These are phyloP conservation scores for Lepidurus arcticus DNA, from an alignment of 1,140 invertebrate genomes.

Conservation along the genomic window DNA sequence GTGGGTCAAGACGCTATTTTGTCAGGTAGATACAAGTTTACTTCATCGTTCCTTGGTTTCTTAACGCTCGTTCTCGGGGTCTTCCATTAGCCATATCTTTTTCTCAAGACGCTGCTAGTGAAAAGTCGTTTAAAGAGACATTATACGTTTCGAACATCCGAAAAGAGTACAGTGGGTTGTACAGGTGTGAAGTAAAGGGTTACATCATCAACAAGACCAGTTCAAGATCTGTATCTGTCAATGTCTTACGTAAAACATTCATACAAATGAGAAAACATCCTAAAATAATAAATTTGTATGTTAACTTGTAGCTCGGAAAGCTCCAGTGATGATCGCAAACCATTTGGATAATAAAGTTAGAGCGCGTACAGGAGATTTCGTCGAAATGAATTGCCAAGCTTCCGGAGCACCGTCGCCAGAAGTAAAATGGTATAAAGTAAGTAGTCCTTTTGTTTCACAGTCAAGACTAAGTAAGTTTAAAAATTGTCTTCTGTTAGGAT, in stretches of 20 bases:
- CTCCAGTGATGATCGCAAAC: background rate
- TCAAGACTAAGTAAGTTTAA: too few relatives aligned
- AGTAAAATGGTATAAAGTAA: too few relatives aligned
- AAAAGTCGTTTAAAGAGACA: slow-evolving; percentile 22
- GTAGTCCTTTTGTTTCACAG: background rate
- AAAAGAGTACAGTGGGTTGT: too few relatives aligned
- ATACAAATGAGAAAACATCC: background rate
- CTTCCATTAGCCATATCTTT: too few relatives aligned
- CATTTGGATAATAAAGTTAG: background rate
- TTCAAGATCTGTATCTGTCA: background rate
- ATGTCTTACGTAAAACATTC: background rate
- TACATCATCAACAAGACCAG: background rate
- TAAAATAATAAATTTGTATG: background rate
- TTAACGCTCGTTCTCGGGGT: background rate
- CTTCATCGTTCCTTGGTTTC: background rate
- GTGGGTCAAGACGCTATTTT: too few relatives aligned
- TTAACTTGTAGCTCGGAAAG: background rate
- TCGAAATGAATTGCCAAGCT: too few relatives aligned
- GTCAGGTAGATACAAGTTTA: background rate
- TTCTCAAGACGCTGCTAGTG: background rate
- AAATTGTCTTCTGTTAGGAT: slow-evolving; percentile 18
- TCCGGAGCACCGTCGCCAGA: too few relatives aligned
- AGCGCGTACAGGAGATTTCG: too few relatives aligned
- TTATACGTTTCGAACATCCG: too few relatives aligned
- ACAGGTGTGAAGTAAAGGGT: too few relatives aligned